Evolutionary conservation across 1,140 invertebrate species (phyloP).

Genomic region (Apis dorsata): DNA sequence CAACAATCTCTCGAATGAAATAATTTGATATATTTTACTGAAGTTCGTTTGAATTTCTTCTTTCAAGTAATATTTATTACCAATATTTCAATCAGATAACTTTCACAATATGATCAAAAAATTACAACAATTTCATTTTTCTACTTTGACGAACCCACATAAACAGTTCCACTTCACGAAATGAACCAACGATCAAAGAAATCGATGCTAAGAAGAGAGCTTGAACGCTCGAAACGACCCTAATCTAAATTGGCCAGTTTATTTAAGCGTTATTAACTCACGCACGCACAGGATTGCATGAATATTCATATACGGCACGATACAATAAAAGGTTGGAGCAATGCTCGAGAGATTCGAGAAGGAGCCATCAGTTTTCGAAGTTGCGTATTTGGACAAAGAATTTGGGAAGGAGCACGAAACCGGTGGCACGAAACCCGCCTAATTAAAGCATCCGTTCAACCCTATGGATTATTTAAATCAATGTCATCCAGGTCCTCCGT

Average conservation of each 20-base stretch:
- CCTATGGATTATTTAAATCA: constrained; percentile 69
- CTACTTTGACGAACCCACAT: too few relatives aligned
- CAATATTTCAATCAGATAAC: too few relatives aligned
- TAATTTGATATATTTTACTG: too few relatives aligned
- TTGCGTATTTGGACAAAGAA: constrained; percentile 26
- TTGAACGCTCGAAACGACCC: background rate
- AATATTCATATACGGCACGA: constrained; percentile 40
- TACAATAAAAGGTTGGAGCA: constrained; percentile 33
- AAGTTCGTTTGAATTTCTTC: too few relatives aligned
- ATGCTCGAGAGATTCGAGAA: background rate
- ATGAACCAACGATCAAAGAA: too few relatives aligned
- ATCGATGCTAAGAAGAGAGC: background rate
- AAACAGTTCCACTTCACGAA: too few relatives aligned
- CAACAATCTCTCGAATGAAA: too few relatives aligned
- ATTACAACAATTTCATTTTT: too few relatives aligned
- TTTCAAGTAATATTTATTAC: too few relatives aligned
- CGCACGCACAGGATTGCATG: background rate
- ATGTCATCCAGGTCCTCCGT: constrained; percentile 60
- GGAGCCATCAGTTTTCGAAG: background rate
- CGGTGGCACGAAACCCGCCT: constrained; percentile 35
- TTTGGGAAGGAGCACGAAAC: constrained; percentile 16
- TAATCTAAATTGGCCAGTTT: background rate
- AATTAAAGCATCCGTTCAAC: constrained; percentile 61
- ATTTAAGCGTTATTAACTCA: background rate
- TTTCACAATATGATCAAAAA: too few relatives aligned